These are phyloP conservation scores for Pyrochroa serraticornis DNA, from an alignment of 2,888 invertebrate genomes.

Conservation along the genomic window DNA sequence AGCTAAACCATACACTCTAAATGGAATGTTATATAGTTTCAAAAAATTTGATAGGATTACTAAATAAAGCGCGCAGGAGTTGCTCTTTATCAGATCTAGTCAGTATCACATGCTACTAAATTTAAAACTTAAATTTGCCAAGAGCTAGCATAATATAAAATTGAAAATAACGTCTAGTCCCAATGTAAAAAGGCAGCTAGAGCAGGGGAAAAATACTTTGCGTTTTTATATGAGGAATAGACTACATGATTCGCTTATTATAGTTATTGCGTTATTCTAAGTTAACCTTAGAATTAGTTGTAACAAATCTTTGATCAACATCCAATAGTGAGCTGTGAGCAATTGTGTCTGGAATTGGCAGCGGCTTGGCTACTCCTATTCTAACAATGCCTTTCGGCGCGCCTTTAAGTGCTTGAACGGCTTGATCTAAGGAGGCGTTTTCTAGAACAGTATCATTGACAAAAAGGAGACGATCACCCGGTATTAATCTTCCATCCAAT, in stretches of 20 bases:
- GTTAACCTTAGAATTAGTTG: constrained; percentile 35
- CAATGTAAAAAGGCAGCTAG: constrained; percentile 8
- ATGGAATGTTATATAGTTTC: background rate
- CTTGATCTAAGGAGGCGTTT: constrained; percentile 95
- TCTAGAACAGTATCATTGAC: constrained; percentile 94
- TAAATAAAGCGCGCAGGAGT: constrained; percentile 7
- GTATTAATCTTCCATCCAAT: constrained; percentile 95
- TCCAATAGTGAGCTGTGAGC: constrained; percentile 56
- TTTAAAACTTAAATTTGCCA: constrained; percentile 6
- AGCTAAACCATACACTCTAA: constrained; percentile 2
- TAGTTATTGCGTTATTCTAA: constrained; percentile 21
- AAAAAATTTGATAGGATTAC: background rate
- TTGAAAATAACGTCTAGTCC: constrained; percentile 16
- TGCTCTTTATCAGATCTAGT: constrained; percentile 6
- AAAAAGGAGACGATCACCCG: constrained; percentile 92
- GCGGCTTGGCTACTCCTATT: constrained; percentile 94
- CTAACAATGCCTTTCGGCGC: constrained; percentile 93
- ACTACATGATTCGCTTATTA: constrained; percentile 14
- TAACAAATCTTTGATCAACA: constrained; percentile 49
- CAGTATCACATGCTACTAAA: constrained; percentile 16
- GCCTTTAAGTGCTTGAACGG: constrained; percentile 95
- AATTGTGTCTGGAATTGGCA: constrained; percentile 78
- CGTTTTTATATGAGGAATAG: background rate
- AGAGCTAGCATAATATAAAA: constrained; percentile 14
- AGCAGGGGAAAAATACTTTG: constrained; percentile 4